Evolutionary conservation across 2,888 invertebrate species (phyloP).

Genomic region (Scaptomyza polygonia): DNA sequence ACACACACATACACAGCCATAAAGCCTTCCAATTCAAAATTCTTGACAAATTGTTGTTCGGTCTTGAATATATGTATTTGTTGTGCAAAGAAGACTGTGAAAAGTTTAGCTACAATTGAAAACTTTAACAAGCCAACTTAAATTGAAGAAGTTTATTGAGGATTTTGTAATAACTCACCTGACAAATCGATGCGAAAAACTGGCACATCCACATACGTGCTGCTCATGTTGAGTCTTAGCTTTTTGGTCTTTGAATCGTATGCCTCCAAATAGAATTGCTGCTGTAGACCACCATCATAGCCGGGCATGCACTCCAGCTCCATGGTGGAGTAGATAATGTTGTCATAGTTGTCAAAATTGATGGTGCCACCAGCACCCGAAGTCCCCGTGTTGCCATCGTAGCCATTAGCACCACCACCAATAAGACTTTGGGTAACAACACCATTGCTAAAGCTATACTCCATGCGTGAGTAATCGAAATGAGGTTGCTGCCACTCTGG

Average conservation of each 20-base stretch:
- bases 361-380: slow-evolving; percentile 76
- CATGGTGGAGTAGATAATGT: slow-evolving; percentile 85
- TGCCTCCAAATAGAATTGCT: slow-evolving; percentile 93
- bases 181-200: slow-evolving; percentile 86
- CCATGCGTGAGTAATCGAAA: slow-evolving; percentile 84
- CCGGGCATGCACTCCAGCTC: slow-evolving; percentile 94
- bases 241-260: slow-evolving; percentile 90
- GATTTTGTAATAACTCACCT: slow-evolving; percentile 65
- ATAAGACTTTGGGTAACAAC: slow-evolving; percentile 80
- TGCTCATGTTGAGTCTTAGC: slow-evolving; percentile 89
- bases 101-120: slow-evolving; percentile 1
- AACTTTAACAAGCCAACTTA: not conserved
- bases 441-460: slow-evolving; percentile 82
- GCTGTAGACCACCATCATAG: slow-evolving; percentile 95
- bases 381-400: slow-evolving; percentile 32
- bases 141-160: not conserved
- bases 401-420: slow-evolving; percentile 59
- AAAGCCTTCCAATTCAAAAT: not conserved
- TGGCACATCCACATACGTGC: slow-evolving; percentile 86
- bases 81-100: not conserved
- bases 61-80: slow-evolving; percentile 7
- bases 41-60: slow-evolving; percentile 2
- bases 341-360: slow-evolving; percentile 84
- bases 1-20: slow-evolving; percentile 16
- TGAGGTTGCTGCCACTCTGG: slow-evolving; percentile 77